Base-by-base conservation (phyloP, 2,113 vertebrate species). In the Amphiprion percula region DNA sequence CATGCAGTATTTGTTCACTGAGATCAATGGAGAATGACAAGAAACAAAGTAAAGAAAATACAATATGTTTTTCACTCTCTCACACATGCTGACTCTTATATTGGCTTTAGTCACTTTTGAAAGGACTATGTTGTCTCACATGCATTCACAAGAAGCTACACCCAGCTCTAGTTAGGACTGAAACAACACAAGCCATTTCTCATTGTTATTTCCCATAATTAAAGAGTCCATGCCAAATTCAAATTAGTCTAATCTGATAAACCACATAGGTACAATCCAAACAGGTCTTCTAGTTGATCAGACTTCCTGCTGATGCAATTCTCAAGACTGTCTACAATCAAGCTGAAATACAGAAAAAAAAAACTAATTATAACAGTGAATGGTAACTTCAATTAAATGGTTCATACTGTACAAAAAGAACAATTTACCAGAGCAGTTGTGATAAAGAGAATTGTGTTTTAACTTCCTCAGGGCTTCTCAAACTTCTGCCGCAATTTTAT, bases 41-140 rank as follows among this genome's bases (percentile, higher is more conserved):
- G 15, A 66, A 60, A 49, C 49, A 66, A 61, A 82, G 49, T 62
- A 80, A 74, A 77, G 58, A 67, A 82, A 72, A 68, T 54, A 70
- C 19, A 79, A 28, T 47, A 59, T 2, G n/a, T 53, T 49, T 77
- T 24, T 61, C 2, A 19, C 14, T 60, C 55, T 77, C 16, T 41
- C 7, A 64, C 26, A 50, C 61, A 77, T 1, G n/a, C 53, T 53
- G 33, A 14, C 26, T 54, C 24, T 54, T 8, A 3, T 64, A 44
- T 44, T 75, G 26, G 39, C 26, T 71, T 37, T 41, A 49, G 21
- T 63, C 16, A 67, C 39, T 50, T 30, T 15, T 23, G 21, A 50
- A 5, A 28, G 30, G 17, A 50, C 26, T 66, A 2, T 21, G 8
- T 58, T 85, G 41, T 71, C n/a, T 75, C 5, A 44, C 9, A 50